Evolutionary conservation across 2,113 vertebrate species (phyloP), one percentile per base, ranked within the genome.

Genomic region (Tenebrosternarchus preto): DNA sequence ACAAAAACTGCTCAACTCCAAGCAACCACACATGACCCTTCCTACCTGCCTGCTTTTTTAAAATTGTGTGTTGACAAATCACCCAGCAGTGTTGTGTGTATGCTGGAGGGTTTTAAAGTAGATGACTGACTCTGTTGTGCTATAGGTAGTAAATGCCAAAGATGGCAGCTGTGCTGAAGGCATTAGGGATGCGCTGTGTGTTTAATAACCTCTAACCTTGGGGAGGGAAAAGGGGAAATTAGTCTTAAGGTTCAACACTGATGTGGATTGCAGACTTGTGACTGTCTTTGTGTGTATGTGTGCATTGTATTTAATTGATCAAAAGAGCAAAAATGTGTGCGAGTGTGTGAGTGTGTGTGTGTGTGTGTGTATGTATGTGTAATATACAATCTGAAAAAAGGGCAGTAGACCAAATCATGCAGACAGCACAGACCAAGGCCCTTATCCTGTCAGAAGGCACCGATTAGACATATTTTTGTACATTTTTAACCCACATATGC

Each of bases 21-120:
- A 92, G 92, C 93, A 94, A 93, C 93, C 88, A 92, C 93, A 90
- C 0, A 91, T 86, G 81, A 83, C 84, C 39, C 76, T 82, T 94
- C 87, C 93, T 88, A 90, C 90, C 85, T 87, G 88, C 91, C 92
- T 91, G 86, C 88, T 93, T 53, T 60, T 66, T 72, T 55, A 91
- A 92, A 93, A 57, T 43, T 86, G 94, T 95, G 95, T 95, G 93
- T 95, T 94, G 95, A 97, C 95, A 96, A 97, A 96, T 98, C 95
- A 94, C 88, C 86, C 87, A 73, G 86, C 86, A 94, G 95, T 95
- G 91, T 95, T 88, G 91, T 90, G 90, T 89, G 85, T 92, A 74
- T 53, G 24, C 64, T 71, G 72, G 60, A 81, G 87, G 84, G 84
- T 90, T 86, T 86, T 83, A 67, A 80, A 80, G 70, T 92, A 91